phyloP scores from a whole-genome alignment of 1,140 invertebrate genomes.

The Thalassaphorura encarpata region DNA sequence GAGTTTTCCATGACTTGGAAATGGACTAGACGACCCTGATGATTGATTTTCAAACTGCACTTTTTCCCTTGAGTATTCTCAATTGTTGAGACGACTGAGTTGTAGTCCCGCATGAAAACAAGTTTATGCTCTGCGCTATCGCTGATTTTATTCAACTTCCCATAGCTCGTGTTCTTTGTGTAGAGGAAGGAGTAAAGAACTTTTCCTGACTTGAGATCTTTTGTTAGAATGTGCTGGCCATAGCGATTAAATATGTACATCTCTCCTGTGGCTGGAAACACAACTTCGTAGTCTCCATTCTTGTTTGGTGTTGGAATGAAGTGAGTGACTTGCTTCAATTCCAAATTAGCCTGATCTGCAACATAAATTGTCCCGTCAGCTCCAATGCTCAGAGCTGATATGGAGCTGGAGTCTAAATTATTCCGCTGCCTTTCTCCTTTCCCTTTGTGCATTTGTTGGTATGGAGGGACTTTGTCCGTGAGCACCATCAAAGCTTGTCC shows the following conservation, averaged over 20 bases:
- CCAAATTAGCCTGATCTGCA: conserved; percentile 79
- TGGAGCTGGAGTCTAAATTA: conserved; percentile 79
- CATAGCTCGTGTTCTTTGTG: conserved; percentile 92
- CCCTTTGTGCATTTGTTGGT: neutral
- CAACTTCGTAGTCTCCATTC: conserved; percentile 84
- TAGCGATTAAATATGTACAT: conserved; percentile 85
- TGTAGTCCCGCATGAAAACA: conserved; percentile 79
- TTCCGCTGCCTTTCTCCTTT: conserved; percentile 45
- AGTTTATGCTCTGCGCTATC: conserved; percentile 90
- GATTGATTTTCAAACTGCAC: conserved; percentile 76
- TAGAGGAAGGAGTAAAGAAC: conserved; percentile 90
- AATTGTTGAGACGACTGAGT: conserved; percentile 61
- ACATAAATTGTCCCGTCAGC: conserved; percentile 89
- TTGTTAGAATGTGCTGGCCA: conserved; percentile 87
- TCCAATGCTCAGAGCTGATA: conserved; percentile 79
- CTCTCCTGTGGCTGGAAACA: conserved; percentile 80
- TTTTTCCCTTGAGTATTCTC: conserved; percentile 89
- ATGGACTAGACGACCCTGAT: conserved; percentile 71
- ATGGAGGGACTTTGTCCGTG: conserved; percentile 24
- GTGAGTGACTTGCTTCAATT: conserved; percentile 56
- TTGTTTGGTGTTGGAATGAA: conserved; percentile 80
- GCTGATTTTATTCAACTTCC: conserved; percentile 81
- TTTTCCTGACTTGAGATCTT: conserved; percentile 82
- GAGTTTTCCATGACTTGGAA: conserved; percentile 43
- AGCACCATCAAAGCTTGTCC: conserved; percentile 18